phyloP scores from a whole-genome alignment of 1,140 invertebrate species.

The Scaptomyza pallida region DNA sequence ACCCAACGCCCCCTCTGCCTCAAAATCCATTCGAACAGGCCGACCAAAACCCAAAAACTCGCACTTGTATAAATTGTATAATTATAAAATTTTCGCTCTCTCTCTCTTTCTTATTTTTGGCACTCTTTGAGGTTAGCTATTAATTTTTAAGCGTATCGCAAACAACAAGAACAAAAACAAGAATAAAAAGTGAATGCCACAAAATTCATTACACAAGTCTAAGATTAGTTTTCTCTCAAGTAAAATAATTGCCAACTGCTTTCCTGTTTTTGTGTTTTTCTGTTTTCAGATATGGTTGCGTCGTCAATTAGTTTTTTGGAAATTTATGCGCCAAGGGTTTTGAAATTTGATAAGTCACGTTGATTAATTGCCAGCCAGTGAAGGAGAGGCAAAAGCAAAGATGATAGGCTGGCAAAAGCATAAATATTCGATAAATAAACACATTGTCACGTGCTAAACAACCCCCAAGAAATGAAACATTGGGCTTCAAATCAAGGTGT shows the following conservation, averaged over 20 bases:
- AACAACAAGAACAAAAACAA: not conserved
- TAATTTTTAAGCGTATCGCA: constrained; percentile 71
- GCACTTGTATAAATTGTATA: constrained; percentile 58
- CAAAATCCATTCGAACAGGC: not conserved
- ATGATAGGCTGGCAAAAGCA: not conserved
- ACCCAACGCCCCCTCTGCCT: too few species aligned
- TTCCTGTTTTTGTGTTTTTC: too few species aligned
- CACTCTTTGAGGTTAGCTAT: constrained; percentile 62
- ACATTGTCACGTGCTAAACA: too few species aligned
- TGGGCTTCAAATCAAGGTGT: too few species aligned
- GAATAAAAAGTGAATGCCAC: constrained; percentile 21
- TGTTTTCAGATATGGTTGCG: too few species aligned
- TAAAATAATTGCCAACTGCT: constrained; percentile 41
- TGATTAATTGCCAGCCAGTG: not conserved
- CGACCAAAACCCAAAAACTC: not conserved
- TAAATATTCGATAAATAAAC: not conserved
- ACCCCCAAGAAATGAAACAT: too few species aligned
- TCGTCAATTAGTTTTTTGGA: constrained; percentile 43
- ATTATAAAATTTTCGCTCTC: constrained; percentile 56
- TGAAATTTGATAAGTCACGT: constrained; percentile 31
- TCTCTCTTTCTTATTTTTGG: constrained; percentile 17
- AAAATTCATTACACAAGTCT: constrained; percentile 59
- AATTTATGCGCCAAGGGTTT: constrained; percentile 17
- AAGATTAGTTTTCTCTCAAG: constrained; percentile 62
- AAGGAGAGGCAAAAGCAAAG: not conserved